These are phyloP conservation scores for Dolomedes plantarius DNA, from an alignment of 2,888 invertebrate species.

Conservation along the genomic window DNA sequence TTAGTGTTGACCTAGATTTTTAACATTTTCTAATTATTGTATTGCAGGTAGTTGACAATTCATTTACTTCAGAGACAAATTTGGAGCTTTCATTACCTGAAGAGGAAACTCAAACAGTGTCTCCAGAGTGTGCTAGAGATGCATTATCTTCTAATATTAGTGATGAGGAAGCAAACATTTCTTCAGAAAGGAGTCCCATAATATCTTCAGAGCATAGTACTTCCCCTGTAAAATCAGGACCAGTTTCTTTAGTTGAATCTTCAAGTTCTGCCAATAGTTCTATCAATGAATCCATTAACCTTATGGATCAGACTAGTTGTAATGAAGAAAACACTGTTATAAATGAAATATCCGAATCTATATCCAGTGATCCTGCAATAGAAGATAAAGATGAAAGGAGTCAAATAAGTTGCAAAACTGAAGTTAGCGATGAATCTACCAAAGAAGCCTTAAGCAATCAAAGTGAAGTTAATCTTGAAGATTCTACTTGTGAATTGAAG, in stretches of 20 bases:
- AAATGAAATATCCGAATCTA: background rate
- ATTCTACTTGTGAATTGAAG: background rate
- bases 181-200: background rate
- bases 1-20: too few species aligned
- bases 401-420: background rate
- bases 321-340: background rate
- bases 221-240: background rate
- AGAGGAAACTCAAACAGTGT: background rate
- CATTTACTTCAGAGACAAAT: background rate
- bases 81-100: background rate
- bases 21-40: background rate
- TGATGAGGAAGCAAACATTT: background rate
- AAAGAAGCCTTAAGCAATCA: background rate
- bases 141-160: background rate
- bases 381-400: background rate
- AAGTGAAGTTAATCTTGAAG: background rate
- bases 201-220: background rate
- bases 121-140: background rate
- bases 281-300: background rate
- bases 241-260: background rate
- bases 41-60: conserved; percentile 33
- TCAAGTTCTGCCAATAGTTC: background rate
- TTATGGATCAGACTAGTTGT: background rate
- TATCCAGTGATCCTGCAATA: background rate
- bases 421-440: background rate